These are phyloP conservation scores for Cataglyphis cursor DNA, from an alignment of 2,888 invertebrate species.

Conservation along the genomic window DNA sequence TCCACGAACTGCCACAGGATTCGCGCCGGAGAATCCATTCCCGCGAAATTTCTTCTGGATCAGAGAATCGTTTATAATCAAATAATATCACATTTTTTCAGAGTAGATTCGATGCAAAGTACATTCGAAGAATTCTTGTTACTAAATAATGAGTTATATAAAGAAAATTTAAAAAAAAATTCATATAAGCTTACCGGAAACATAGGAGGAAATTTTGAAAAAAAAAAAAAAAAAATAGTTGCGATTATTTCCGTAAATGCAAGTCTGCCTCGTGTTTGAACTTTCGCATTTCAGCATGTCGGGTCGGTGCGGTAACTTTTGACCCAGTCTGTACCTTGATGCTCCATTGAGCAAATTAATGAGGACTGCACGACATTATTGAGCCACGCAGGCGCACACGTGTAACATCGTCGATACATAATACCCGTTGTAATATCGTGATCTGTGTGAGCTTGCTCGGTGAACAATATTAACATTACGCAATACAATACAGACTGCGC, in stretches of 20 bases:
- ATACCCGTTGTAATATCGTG: conserved; percentile 47
- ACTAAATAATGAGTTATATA: not conserved
- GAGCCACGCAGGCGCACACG: conserved; percentile 49
- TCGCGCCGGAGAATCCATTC: conserved; percentile 23
- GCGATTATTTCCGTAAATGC: not conserved
- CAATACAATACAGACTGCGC: conserved; percentile 29
- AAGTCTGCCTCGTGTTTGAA: not conserved
- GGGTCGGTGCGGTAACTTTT: not conserved
- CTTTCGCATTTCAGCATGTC: not conserved
- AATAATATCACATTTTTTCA: not conserved
- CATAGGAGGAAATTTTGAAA: not conserved
- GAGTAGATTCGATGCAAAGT: conserved; percentile 7
- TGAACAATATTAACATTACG: conserved; percentile 34
- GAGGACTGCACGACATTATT: conserved; percentile 50
- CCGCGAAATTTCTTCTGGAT: conserved; percentile 29
- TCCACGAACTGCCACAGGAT: conserved; percentile 30
- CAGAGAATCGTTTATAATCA: not conserved
- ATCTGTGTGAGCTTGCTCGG: not conserved
- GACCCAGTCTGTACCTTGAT: conserved; percentile 20
- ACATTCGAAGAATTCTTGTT: not conserved
- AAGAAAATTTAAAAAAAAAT: not conserved
- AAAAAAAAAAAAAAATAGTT: not conserved
- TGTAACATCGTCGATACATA: conserved; percentile 38
- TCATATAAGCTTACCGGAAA: not conserved
- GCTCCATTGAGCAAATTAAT: conserved; percentile 54